Percentiles rank a stretch among this genome's conserved stretches.
Conservation (phyloP, 2,888 invertebrate genomes). For the Nysson spinosus region DNA sequence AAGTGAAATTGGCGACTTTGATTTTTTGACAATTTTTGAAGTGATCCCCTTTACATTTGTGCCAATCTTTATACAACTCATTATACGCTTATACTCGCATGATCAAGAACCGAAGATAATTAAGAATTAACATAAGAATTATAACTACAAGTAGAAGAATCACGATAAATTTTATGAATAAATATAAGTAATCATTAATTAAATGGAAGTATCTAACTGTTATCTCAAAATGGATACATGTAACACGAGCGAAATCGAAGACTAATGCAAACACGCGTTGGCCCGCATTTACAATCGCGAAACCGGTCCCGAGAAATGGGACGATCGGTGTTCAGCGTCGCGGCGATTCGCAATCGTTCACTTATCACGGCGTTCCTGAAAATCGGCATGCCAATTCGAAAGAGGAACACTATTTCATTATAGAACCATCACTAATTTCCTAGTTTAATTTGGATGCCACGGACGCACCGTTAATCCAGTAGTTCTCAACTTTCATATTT, state of each 20-base stretch:
- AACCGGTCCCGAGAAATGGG: slow-evolving; percentile 50
- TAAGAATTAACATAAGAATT: too few relatives aligned
- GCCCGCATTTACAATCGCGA: slow-evolving; percentile 38
- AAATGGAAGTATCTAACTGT: too few relatives aligned
- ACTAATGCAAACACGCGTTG: slow-evolving; percentile 41
- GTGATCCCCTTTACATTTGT: too few relatives aligned
- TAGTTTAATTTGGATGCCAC: slow-evolving; percentile 11
- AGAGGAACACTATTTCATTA: slow-evolving; percentile 11
- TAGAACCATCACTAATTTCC: slow-evolving; percentile 5
- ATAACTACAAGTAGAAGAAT: too few relatives aligned
- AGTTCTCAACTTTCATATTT: neutral
- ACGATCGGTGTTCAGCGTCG: slow-evolving; percentile 39
- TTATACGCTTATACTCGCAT: too few relatives aligned
- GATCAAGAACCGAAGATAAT: too few relatives aligned
- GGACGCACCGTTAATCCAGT: slow-evolving; percentile 42
- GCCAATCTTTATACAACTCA: too few relatives aligned
- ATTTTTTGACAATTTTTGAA: too few relatives aligned
- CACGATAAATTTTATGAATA: too few relatives aligned
- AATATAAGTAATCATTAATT: too few relatives aligned
- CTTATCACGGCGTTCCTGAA: slow-evolving; percentile 18
- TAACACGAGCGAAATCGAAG: slow-evolving; percentile 30
- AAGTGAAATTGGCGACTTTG: too few relatives aligned
- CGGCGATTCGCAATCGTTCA: slow-evolving; percentile 8
- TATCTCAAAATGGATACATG: slow-evolving; percentile 16
- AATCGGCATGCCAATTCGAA: slow-evolving; percentile 11